These are phyloP conservation scores for Agonopterix heracliana DNA, from an alignment of 2,888 invertebrate species.

Conservation along the genomic window DNA sequence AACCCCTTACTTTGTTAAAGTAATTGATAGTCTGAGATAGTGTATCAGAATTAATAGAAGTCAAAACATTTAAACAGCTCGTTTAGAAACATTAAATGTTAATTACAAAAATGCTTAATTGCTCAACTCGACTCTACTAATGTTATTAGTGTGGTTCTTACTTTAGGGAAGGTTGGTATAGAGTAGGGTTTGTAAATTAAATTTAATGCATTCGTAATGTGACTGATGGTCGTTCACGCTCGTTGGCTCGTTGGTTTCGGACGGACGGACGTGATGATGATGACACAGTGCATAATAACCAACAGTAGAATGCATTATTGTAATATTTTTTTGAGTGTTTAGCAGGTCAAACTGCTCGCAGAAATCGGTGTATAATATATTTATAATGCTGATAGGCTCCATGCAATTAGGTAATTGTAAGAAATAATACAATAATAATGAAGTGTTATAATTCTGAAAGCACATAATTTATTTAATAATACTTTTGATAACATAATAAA, in stretches of 20 bases:
- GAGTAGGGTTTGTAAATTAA: conserved; percentile 28
- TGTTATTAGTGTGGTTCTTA: conserved; percentile 37
- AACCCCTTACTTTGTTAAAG: too few species aligned
- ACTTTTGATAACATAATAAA: too few species aligned
- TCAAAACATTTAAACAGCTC: conserved; percentile 47
- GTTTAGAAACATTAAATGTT: conserved; percentile 46
- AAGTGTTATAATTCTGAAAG: too few species aligned
- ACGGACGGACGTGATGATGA: background rate
- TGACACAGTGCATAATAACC: too few species aligned
- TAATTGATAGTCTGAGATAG: conserved; percentile 1
- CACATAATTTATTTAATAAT: too few species aligned
- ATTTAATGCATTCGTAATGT: conserved; percentile 43
- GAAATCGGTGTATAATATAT: too few species aligned
- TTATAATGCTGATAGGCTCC: too few species aligned
- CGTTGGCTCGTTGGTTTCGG: conserved; percentile 30
- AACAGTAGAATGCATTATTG: too few species aligned
- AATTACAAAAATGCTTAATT: conserved; percentile 52
- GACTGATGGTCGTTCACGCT: conserved; percentile 35
- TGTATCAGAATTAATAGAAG: conserved; percentile 38
- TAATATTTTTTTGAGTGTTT: too few species aligned
- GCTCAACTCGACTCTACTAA: conserved; percentile 32
- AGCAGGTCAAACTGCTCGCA: too few species aligned
- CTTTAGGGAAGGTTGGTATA: conserved; percentile 33
- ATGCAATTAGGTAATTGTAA: too few species aligned
- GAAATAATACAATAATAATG: too few species aligned